A percentile compares a stretch with the other conserved stretches of the same genome.
These are phyloP conservation scores for Poecile atricapillus DNA, from an alignment of 2,113 vertebrate genomes.

Conservation along the genomic window DNA sequence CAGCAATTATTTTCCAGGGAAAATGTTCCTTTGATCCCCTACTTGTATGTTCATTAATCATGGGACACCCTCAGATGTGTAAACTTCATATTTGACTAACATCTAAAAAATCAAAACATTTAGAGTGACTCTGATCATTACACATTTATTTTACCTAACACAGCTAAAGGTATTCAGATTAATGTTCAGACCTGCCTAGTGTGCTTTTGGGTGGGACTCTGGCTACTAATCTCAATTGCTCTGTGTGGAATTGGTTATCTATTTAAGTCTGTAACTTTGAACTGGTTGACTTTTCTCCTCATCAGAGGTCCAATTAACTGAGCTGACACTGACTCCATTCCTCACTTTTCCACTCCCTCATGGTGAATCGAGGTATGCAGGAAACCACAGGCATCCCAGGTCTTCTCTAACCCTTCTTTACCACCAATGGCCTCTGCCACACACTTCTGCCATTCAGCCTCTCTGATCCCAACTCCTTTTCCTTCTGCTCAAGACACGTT, in stretches of 20 bases:
- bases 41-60: not conserved
- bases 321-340: not conserved
- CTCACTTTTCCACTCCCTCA: not conserved
- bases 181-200: not conserved
- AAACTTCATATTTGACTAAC: not conserved
- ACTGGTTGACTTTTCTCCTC: not conserved
- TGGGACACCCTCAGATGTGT: not conserved
- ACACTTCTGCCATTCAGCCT: not conserved
- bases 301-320: not conserved
- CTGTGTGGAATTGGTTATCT: not conserved
- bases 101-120: not conserved
- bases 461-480: not conserved
- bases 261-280: not conserved
- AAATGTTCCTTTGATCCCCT: not conserved
- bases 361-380: not conserved
- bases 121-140: not conserved
- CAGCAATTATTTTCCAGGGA: not conserved
- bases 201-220: not conserved
- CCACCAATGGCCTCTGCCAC: fast-evolving
- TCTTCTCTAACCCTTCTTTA: not conserved
- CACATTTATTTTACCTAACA: not conserved
- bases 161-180: not conserved
- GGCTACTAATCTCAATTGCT: not conserved
- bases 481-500: not conserved
- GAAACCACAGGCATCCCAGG: not conserved